A percentile compares a stretch with the other conserved stretches of the same genome.
These are phyloP conservation scores for Heptranchias perlo DNA, from an alignment of 2,113 vertebrate species.

Conservation along the genomic window DNA sequence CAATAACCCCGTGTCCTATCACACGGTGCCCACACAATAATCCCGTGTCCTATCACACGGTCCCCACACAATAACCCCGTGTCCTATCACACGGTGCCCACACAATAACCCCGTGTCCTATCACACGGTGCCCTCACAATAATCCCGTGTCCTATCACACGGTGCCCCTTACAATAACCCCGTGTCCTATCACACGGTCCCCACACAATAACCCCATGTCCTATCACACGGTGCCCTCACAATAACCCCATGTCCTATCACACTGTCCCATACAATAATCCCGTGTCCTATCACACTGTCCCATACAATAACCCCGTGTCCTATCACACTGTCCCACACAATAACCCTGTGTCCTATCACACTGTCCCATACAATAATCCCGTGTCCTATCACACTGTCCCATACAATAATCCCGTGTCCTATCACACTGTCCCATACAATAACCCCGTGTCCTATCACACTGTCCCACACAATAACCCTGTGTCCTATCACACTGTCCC, in stretches of 20 bases:
- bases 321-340: not conserved
- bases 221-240: no score
- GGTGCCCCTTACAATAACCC: not conserved
- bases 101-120: no score
- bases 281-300: not conserved
- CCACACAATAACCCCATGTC: not conserved
- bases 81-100: no score
- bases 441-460: no score
- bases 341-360: not conserved
- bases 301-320: no score
- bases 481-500: not conserved
- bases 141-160: no score
- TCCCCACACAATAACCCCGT: no score
- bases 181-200: not conserved
- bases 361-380: no score
- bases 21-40: not conserved
- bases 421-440: no score
- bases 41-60: not conserved
- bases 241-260: not conserved
- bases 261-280: not conserved
- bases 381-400: no score
- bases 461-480: not conserved
- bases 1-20: not conserved
- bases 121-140: no score
- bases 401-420: no score